Base-by-base conservation (phyloP, 1,140 invertebrate genomes). In the Heliothis virescens region DNA sequence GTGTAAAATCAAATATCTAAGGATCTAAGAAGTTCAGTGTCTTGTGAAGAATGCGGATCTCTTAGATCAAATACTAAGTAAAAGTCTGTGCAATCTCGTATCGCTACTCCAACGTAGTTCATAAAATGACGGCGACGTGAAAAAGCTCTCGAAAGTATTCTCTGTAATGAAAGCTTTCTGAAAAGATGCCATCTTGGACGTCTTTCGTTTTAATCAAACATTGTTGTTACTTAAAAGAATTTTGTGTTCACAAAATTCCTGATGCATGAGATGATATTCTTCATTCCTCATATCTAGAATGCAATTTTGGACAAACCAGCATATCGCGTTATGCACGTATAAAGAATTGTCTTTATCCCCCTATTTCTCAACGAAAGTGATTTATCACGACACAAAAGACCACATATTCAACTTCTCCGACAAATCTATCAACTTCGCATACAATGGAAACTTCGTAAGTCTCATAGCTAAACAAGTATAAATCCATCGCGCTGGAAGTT, bases 401-500 rank as follows among this genome's bases (percentile, higher is more conserved):
- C 11, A 48, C 63, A 21, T 12, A 48, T 67, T 0, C 10, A 21
- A 48, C 16, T 18, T 16, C 10, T 59, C 21, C 10, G 18, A 18
- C 21, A 29, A 60, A 60, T 11, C 18, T 21, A 29, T 60, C 57
- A 29, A 60, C 21, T 5, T 29, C 57, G 21, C 11, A 67, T 10
- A 47, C 67, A 71, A 72, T 57, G n/a, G 12, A 41, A 57, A 57
- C 10, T 29, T 10, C 48, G 11, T 13, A 52, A 71, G 16, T 67
- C n/a, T n/a, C 41, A n/a, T 18, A 71, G 48, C 16, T 21, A 18
- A 12, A 50, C 15, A 52, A 13, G 67, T 26, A 74, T 74, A 74
- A 74, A 74, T 74, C 71, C 71, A 60, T 59, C 55, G 16, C 55
- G 50, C 34, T 75, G 55, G 53, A 79, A 60, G 57, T 79, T 79